Percentiles rank a stretch among this genome's conserved stretches.
Conservation (phyloP, 1,140 invertebrate genomes). For the Neuroterus valhalla region DNA sequence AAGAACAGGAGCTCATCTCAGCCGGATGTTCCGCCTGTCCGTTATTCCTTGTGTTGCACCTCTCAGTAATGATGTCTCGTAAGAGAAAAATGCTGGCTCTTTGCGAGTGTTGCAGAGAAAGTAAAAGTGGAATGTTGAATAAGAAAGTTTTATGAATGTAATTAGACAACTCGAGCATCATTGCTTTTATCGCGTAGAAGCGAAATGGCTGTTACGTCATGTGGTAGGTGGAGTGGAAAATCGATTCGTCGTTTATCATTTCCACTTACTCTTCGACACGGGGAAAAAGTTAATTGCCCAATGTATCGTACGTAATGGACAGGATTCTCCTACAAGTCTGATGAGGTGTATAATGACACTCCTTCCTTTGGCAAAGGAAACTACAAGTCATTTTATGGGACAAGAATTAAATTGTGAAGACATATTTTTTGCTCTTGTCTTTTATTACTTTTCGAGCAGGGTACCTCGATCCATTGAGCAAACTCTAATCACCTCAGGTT, state of each 20-base stretch:
- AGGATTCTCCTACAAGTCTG: conserved; percentile 23
- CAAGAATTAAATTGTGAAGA: conserved; percentile 14
- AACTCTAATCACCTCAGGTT: not conserved
- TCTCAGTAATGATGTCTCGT: no score
- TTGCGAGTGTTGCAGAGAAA: not conserved
- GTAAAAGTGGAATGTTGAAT: conserved; percentile 5
- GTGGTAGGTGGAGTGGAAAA: conserved; percentile 11
- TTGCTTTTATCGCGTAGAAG: not conserved
- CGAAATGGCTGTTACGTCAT: conserved; percentile 6
- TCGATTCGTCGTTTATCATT: conserved; percentile 27
- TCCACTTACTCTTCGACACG: conserved; percentile 5
- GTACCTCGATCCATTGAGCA: not conserved
- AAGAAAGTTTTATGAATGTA: conserved; percentile 7
- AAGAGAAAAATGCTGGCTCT: no score
- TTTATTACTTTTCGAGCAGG: not conserved
- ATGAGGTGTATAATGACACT: conserved; percentile 23
- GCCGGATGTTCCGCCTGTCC: conserved; percentile 17
- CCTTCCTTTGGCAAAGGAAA: not conserved
- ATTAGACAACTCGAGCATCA: conserved; percentile 10
- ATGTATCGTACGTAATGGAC: conserved; percentile 25
- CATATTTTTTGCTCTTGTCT: not conserved
- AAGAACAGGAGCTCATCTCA: conserved; percentile 31
- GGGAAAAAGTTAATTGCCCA: conserved; percentile 24
- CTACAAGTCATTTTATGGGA: conserved; percentile 17
- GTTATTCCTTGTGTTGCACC: not conserved